Evolutionary conservation across 2,113 vertebrate species (phyloP).

Genomic region (Ciconia stormi): DNA sequence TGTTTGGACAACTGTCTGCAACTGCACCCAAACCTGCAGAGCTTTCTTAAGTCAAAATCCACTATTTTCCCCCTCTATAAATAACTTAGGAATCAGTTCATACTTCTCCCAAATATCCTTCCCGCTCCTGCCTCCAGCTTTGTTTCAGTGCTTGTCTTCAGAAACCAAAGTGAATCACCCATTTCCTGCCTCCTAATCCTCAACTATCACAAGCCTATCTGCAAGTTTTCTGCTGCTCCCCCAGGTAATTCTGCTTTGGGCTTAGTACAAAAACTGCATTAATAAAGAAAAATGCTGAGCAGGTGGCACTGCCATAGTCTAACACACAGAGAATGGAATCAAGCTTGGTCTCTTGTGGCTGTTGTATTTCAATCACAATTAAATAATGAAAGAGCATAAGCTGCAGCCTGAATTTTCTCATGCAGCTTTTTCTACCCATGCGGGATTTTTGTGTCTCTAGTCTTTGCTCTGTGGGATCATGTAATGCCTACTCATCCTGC

Average conservation of each 20-base stretch:
- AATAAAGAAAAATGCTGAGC: background rate
- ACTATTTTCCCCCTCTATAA: background rate
- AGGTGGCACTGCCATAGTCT: background rate
- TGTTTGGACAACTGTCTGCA: background rate
- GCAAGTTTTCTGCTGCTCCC: background rate
- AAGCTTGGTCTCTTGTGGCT: background rate
- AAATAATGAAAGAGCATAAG: conserved; percentile 32
- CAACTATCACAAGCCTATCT: background rate
- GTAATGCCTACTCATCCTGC: background rate
- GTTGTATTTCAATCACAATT: background rate
- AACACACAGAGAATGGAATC: background rate
- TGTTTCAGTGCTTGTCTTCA: background rate
- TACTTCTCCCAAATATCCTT: background rate
- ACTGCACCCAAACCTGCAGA: background rate
- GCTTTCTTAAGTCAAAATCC: background rate
- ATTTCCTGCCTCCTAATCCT: background rate
- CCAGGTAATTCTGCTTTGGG: background rate
- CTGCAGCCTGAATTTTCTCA: background rate
- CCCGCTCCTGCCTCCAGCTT: background rate
- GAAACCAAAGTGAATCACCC: background rate
- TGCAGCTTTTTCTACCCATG: background rate
- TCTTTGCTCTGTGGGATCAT: background rate
- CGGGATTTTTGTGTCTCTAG: background rate
- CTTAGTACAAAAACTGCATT: background rate
- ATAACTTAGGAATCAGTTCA: background rate